phyloP scores from a whole-genome alignment of 2,888 invertebrate genomes.

The Aspidapion aeneum region DNA sequence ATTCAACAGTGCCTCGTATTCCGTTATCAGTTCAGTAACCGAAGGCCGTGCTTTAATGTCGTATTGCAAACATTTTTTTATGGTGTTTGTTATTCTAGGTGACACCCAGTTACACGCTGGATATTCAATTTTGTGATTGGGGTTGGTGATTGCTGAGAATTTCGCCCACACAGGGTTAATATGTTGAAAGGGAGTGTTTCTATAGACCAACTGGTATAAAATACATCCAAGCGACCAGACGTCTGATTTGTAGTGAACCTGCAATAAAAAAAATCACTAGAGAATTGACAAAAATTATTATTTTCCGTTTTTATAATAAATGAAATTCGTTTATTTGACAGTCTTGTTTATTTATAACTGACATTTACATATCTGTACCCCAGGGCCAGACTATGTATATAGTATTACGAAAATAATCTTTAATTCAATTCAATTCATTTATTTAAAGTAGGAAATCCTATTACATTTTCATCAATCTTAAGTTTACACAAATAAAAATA shows the following conservation, averaged over 20 bases:
- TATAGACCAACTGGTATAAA: conserved; percentile 88
- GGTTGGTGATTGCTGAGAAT: conserved; percentile 33
- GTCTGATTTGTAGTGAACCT: conserved; percentile 91
- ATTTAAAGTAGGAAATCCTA: no score
- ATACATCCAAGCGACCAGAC: conserved; percentile 99
- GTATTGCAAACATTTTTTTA: conserved; percentile 70
- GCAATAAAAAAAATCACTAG: neutral
- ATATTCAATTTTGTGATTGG: conserved; percentile 68
- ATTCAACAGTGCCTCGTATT: conserved; percentile 32
- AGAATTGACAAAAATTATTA: no score
- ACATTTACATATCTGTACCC: no score
- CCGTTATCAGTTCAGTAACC: conserved; percentile 64
- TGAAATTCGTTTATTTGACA: no score
- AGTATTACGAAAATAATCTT: no score
- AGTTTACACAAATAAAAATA: no score
- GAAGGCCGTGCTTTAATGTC: conserved; percentile 71
- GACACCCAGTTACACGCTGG: conserved; percentile 57
- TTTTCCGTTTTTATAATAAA: no score
- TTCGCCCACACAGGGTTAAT: conserved; percentile 46
- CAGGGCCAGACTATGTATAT: no score
- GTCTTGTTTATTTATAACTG: no score
- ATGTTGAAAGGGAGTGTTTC: conserved; percentile 87
- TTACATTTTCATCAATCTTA: no score
- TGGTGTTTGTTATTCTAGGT: conserved; percentile 57
- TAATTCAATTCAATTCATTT: no score